These are phyloP conservation scores for Pantherophis alleghaniensis DNA, from an alignment of 2,797 vertebrate genomes.

Conservation along the genomic window DNA sequence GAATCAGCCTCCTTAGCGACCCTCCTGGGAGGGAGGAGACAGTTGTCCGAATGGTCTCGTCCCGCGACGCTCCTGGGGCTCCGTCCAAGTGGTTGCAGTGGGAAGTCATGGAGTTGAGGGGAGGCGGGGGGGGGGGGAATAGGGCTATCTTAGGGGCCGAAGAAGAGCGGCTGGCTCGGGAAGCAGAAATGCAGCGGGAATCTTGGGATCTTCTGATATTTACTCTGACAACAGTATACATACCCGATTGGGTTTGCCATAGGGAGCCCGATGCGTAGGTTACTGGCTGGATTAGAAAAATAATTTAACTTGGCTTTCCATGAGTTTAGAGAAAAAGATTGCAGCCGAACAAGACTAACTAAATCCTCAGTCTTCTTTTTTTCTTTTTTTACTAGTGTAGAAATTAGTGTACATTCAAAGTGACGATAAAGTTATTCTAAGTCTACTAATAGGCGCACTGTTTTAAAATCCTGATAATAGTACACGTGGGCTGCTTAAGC, in stretches of 20 bases:
- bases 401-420: not conserved
- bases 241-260: not conserved
- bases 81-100: not conserved
- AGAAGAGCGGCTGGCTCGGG: not conserved
- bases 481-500: not conserved
- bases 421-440: not conserved
- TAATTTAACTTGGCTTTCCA: not conserved
- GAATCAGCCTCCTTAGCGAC: not conserved
- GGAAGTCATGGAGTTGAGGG: not conserved
- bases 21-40: not conserved
- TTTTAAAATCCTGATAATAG: not conserved
- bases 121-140: not conserved
- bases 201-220: not conserved
- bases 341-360: not conserved
- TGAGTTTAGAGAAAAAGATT: not conserved
- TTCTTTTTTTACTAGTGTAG: not conserved
- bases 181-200: not conserved
- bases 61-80: fast-evolving
- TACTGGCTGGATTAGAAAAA: not conserved
- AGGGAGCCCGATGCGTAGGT: not conserved
- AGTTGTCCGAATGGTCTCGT: not conserved
- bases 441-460: not conserved
- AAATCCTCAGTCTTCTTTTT: not conserved
- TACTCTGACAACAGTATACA: not conserved
- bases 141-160: not conserved